Evolutionary conservation across 2,797 vertebrate species (phyloP).

Genomic region (Mustela erminea): DNA sequence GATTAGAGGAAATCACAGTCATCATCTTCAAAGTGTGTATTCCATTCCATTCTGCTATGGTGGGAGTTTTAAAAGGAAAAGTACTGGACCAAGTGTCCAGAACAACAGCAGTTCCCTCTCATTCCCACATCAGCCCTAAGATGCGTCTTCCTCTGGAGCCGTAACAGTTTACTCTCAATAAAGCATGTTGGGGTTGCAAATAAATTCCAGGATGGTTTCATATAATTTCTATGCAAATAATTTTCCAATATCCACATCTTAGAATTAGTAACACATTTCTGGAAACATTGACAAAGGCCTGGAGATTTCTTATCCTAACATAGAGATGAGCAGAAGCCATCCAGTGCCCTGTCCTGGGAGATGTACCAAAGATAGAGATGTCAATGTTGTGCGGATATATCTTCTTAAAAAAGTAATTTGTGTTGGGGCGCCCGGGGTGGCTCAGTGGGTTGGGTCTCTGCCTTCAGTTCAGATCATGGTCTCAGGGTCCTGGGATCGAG

Average conservation of each 20-base stretch:
- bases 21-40: neutral
- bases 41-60: neutral
- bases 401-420: neutral
- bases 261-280: conserved; percentile 52
- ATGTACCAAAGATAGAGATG: neutral
- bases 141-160: neutral
- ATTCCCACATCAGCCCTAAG: neutral
- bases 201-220: neutral
- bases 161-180: neutral
- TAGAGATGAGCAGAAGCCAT: conserved; percentile 30
- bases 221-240: conserved; percentile 65
- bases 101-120: neutral
- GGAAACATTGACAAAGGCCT: conserved; percentile 45
- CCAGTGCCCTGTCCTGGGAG: neutral
- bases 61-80: neutral
- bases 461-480: too few relatives aligned
- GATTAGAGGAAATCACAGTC: neutral
- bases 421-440: too few relatives aligned
- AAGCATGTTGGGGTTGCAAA: neutral
- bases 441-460: too few relatives aligned
- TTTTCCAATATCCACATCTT: conserved; percentile 48
- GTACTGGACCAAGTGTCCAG: neutral
- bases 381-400: neutral
- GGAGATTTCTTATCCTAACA: conserved; percentile 27
- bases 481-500: too few relatives aligned